These are phyloP conservation scores for Canis aureus DNA, from an alignment of 2,113 vertebrate genomes.

Conservation along the genomic window DNA sequence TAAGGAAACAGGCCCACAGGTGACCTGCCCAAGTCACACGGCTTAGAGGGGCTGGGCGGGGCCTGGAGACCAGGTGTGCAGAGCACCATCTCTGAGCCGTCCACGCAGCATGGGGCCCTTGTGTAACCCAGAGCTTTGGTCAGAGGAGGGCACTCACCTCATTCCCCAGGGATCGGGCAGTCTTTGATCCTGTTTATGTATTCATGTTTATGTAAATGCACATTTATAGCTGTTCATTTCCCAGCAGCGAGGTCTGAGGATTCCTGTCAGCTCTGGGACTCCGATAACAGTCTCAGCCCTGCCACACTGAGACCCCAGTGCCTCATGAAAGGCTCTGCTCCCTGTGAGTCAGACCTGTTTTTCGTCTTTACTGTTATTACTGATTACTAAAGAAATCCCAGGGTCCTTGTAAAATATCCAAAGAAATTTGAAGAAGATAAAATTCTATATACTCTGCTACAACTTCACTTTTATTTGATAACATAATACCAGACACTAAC, in stretches of 20 bases:
- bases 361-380: constrained; percentile 30
- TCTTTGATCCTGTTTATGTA: constrained; percentile 51
- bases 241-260: constrained; percentile 3
- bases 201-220: not conserved
- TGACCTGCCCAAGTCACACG: not conserved
- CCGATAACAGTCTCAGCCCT: not conserved
- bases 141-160: not conserved
- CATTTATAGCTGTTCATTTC: constrained; percentile 6
- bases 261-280: not conserved
- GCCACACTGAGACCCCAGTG: not conserved
- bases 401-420: constrained; percentile 22
- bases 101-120: not conserved
- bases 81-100: not conserved
- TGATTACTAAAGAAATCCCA: constrained; percentile 57
- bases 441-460: not conserved
- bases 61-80: not conserved
- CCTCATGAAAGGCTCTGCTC: accelerated
- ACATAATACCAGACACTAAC: not conserved
- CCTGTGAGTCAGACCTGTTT: constrained; percentile 7
- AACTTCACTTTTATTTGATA: not conserved
- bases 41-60: not conserved
- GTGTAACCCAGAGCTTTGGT: not conserved
- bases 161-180: not conserved
- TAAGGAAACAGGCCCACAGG: not conserved
- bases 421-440: not conserved